Conservation (phyloP, 2,113 vertebrate genomes). For the Embiotoca jacksoni region DNA sequence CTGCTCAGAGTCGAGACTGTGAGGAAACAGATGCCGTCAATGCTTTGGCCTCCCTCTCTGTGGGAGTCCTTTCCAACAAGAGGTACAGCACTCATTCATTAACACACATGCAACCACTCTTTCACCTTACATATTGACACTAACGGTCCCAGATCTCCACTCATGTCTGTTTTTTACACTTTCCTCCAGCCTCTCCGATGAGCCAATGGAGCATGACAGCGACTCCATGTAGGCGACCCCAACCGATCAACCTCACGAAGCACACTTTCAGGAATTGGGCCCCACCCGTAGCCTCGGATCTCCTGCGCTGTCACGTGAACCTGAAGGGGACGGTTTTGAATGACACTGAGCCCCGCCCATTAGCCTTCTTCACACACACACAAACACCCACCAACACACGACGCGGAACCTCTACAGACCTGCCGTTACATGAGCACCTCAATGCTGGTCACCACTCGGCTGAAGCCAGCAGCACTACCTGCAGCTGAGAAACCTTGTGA, state of each 20-base stretch:
- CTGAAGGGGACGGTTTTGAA: conserved; percentile 48
- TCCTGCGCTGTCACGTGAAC: conserved; percentile 53
- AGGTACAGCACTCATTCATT: conserved; percentile 78
- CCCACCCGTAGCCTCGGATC: conserved; percentile 32
- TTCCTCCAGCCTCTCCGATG: conserved; percentile 73
- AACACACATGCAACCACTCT: not conserved
- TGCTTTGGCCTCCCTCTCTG: conserved; percentile 92
- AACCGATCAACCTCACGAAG: conserved; percentile 47
- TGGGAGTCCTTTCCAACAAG: conserved; percentile 87
- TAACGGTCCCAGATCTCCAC: not conserved
- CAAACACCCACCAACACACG: conserved; percentile 19
- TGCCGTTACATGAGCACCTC: conserved; percentile 48
- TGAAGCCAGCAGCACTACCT: conserved; percentile 55
- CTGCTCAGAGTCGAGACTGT: conserved; percentile 87
- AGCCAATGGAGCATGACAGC: conserved; percentile 84
- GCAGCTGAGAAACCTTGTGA: conserved; percentile 65
- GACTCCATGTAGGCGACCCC: conserved; percentile 73
- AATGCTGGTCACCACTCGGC: conserved; percentile 55
- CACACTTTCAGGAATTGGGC: conserved; percentile 45
- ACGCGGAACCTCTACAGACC: conserved; percentile 48
- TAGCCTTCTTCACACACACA: conserved; percentile 63
- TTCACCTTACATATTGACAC: not conserved
- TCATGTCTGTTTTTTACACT: conserved; percentile 18
- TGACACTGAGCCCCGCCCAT: conserved; percentile 58
- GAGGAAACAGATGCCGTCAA: conserved; percentile 95